Base-by-base conservation (phyloP, 2,888 invertebrate species). In the Biston betularia region DNA sequence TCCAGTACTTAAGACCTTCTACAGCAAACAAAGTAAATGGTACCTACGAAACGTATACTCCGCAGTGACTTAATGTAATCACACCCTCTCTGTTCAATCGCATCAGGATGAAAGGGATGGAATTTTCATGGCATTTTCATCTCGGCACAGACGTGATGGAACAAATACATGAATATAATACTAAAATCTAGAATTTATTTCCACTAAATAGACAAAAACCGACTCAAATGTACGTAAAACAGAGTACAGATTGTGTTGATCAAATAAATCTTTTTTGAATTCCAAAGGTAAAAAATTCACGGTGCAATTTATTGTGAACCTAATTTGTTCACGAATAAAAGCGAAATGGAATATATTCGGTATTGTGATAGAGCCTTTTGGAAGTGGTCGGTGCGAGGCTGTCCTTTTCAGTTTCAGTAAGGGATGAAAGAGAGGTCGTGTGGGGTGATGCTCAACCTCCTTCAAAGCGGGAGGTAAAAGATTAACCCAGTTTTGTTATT, bases 401-500 rank as follows among this genome's bases (percentile, higher is more conserved):
- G 81, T 92, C 92, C 85, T 81, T 87, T 87, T 90, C 89, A 83
- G 82, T 85, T 89, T 83, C 78, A 79, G 82, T 85, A 78, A 71
- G 59, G 75, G 60, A 58, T 73, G 87, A 92, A 80, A 82, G 90
- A 85, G 91, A 90, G 77, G 83, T 71, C 70, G 65, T 52, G 70
- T 75, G 79, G 92, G 92, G 91, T 88, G 90, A 85, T 78, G 84
- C 89, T 87, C 90, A 83, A 86, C 87, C 90, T 89, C 90, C 84
- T 69, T 75, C 73, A 82, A 75, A 54, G 84, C 89, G 92, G 93
- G 93, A 88, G 93, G 93, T 88, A 88, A 92, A 92, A 93, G 93
- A 93, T 93, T 93, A 93, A 93, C 93, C 93, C 90, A 93, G 93
- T 93, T 93, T 92, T 92, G 93, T 93, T 93, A 93, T 93, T 93